phyloP scores from a whole-genome alignment of 2,113 vertebrate species.

The Sinocyclocheilus anshuiensis region DNA sequence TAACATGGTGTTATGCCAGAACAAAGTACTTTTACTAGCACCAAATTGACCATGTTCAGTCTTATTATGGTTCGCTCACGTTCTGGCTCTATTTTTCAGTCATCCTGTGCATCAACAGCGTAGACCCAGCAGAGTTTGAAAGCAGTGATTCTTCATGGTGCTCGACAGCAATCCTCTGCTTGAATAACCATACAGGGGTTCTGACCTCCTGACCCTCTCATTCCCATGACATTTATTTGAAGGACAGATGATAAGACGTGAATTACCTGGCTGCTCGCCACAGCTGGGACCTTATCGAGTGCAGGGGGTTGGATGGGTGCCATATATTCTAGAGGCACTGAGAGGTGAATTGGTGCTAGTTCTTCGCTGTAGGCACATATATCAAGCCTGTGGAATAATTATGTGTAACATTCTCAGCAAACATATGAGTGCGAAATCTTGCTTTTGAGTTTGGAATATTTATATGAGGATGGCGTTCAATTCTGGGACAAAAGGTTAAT shows the following conservation, averaged over 20 bases:
- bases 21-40: background rate
- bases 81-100: background rate
- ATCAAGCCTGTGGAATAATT: conserved; percentile 1
- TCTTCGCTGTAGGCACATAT: background rate
- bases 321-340: conserved; percentile 6
- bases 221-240: conserved; percentile 59
- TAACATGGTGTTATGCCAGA: background rate
- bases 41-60: conserved; percentile 1
- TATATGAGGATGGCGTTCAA: background rate
- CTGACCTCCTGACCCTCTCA: conserved; percentile 49
- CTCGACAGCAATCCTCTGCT: conserved; percentile 36
- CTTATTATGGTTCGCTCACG: background rate
- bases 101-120: background rate
- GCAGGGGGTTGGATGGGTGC: background rate
- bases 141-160: background rate
- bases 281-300: conserved; percentile 46
- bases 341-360: background rate
- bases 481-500: background rate
- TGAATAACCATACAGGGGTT: conserved; percentile 51
- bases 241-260: conserved; percentile 49
- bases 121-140: conserved; percentile 10
- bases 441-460: background rate
- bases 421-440: background rate
- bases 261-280: conserved; percentile 49
- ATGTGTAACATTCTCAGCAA: background rate